phyloP scores from a whole-genome alignment of 2,797 vertebrate species.

The Esox masquinongy region DNA sequence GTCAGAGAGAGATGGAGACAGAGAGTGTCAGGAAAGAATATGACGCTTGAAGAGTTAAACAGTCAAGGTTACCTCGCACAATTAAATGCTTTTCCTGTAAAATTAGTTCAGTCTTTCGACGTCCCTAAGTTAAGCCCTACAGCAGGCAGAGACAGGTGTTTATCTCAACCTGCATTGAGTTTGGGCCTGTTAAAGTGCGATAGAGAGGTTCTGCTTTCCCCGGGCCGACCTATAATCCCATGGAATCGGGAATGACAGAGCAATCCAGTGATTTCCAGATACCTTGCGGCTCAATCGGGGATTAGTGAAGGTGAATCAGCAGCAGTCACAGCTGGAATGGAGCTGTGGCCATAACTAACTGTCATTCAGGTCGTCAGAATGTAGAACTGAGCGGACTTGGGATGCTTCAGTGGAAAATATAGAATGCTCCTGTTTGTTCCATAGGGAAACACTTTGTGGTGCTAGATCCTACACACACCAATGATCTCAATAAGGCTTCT shows the following conservation, averaged over 20 bases:
- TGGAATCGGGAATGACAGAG: slow-evolving; percentile 53
- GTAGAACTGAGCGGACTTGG: no score
- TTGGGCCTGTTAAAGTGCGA: slow-evolving; percentile 54
- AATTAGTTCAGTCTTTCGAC: slow-evolving; percentile 51
- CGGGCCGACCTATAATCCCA: slow-evolving; percentile 50
- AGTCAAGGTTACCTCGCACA: slow-evolving; percentile 26
- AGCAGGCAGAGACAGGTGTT: slow-evolving; percentile 24
- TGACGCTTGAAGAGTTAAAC: slow-evolving; percentile 14
- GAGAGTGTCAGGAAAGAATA: not conserved
- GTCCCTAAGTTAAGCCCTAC: slow-evolving; percentile 40
- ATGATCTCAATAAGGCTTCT: no score
- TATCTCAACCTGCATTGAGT: slow-evolving; percentile 38
- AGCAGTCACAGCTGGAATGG: slow-evolving; percentile 38
- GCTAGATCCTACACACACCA: no score
- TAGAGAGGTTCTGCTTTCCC: slow-evolving; percentile 39
- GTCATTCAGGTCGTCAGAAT: no score
- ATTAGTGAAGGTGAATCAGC: slow-evolving; percentile 52
- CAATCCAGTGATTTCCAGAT: slow-evolving; percentile 43
- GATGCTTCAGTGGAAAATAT: no score
- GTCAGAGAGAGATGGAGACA: not conserved
- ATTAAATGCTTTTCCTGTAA: slow-evolving; percentile 30
- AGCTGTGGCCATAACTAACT: no score
- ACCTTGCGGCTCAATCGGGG: slow-evolving; percentile 46
- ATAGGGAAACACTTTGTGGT: no score
- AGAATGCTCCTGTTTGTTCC: no score